These are phyloP conservation scores for Gnathonemus longibarbis DNA, from an alignment of 2,113 vertebrate genomes.

Conservation along the genomic window DNA sequence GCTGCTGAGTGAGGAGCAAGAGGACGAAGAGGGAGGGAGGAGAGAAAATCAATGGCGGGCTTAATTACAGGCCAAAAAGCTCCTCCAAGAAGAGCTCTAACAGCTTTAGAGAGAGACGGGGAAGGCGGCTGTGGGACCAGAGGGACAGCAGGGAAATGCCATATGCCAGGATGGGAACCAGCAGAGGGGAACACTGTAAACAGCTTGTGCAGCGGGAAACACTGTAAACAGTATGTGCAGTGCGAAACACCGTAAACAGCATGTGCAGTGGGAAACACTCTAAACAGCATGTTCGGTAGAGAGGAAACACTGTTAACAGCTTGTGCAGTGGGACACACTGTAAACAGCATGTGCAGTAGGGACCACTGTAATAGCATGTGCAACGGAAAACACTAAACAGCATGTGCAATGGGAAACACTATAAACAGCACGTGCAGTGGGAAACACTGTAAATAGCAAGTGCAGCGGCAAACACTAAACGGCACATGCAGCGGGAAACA, in stretches of 20 bases:
- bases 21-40: neutral
- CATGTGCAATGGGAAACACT: neutral
- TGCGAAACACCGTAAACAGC: no score
- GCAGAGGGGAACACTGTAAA: neutral
- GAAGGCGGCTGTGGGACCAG: neutral
- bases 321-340: neutral
- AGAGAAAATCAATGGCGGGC: conserved; percentile 1
- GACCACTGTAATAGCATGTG: neutral
- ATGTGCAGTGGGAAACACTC: neutral
- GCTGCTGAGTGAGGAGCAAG: neutral
- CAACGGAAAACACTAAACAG: neutral
- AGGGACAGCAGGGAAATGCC: neutral
- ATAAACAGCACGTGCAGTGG: neutral
- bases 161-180: neutral
- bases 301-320: neutral
- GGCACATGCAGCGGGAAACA: neutral
- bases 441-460: neutral
- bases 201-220: neutral
- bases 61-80: conserved; percentile 7
- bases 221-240: neutral
- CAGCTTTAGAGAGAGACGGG: neutral
- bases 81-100: neutral
- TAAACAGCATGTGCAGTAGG: neutral
- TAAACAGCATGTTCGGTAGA: neutral
- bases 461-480: neutral